A percentile compares a stretch with the other conserved stretches of the same genome.
Evolutionary conservation across 2,888 invertebrate genomes (phyloP).

Genomic region (Abrostola triplasia): DNA sequence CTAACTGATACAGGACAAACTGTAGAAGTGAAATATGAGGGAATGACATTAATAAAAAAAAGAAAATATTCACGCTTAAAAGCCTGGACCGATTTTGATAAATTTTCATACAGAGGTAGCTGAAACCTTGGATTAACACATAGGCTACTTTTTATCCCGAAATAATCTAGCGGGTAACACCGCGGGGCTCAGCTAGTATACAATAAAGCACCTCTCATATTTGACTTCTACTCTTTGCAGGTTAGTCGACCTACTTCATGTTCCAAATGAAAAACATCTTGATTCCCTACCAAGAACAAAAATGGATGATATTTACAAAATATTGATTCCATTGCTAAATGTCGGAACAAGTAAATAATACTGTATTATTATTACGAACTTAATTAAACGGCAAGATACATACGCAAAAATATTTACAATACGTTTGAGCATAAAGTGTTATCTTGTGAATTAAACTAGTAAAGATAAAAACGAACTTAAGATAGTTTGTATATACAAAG

Average conservation of each 20-base stretch:
- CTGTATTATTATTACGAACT: conserved; percentile 67
- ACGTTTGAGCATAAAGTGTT: conserved; percentile 53
- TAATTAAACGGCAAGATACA: conserved; percentile 72
- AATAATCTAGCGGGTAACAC: too few relatives aligned
- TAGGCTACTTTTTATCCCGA: too few relatives aligned
- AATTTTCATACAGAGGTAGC: too few relatives aligned
- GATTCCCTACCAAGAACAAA: conserved; percentile 37
- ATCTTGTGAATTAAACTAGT: conserved; percentile 40
- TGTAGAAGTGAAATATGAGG: conserved; percentile 4
- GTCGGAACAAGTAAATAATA: conserved; percentile 68
- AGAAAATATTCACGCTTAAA: too few relatives aligned
- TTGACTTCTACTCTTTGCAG: background rate
- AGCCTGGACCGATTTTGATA: too few relatives aligned
- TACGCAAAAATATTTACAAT: conserved; percentile 69
- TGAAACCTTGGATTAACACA: too few relatives aligned
- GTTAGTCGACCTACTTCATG: background rate
- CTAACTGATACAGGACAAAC: conserved; percentile 8
- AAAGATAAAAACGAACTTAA: conserved; percentile 41
- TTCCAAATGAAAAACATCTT: conserved; percentile 16
- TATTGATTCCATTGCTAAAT: conserved; percentile 45
- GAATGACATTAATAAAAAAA: background rate
- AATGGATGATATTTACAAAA: conserved; percentile 59
- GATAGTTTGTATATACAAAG: conserved; percentile 55
- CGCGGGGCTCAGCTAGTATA: too few relatives aligned
- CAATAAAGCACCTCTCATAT: too few relatives aligned